These are phyloP conservation scores for Ophioninae sp. DNA, from an alignment of 2,888 invertebrate genomes.

Conservation along the genomic window DNA sequence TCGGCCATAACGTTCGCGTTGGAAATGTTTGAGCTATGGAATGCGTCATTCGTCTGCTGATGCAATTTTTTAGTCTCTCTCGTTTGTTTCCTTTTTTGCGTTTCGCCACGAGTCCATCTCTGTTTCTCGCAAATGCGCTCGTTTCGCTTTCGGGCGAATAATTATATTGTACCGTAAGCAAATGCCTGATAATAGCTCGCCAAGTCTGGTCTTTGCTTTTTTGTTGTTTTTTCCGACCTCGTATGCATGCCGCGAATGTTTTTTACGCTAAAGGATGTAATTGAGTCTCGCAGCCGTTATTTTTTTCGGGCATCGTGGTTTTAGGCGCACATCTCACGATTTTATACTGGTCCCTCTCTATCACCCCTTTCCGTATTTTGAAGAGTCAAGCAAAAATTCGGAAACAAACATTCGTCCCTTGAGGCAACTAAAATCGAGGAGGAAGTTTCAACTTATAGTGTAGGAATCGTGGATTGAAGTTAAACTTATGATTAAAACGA, in stretches of 20 bases:
- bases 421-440: too few species aligned
- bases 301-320: constrained; percentile 22
- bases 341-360: constrained; percentile 14
- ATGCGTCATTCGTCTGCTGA: not conserved
- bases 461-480: too few species aligned
- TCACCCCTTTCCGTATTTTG: not conserved
- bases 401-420: too few species aligned
- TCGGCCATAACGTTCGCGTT: not conserved
- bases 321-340: constrained; percentile 35
- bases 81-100: not conserved
- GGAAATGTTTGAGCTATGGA: not conserved
- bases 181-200: constrained; percentile 15
- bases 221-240: constrained; percentile 10
- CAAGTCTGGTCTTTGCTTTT: not conserved
- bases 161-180: constrained; percentile 34
- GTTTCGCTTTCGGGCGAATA: constrained; percentile 16
- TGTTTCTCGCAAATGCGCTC: not conserved
- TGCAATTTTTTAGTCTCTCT: not conserved
- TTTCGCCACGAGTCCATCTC: not conserved
- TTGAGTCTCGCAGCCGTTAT: constrained; percentile 11
- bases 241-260: constrained; percentile 30
- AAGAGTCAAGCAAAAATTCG: too few species aligned
- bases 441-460: too few species aligned
- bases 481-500: too few species aligned
- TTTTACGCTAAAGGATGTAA: constrained; percentile 42